Evolutionary conservation across 2,888 invertebrate genomes (phyloP), one percentile per base, ranked within the genome.

Genomic region (Lymantria dispar): DNA sequence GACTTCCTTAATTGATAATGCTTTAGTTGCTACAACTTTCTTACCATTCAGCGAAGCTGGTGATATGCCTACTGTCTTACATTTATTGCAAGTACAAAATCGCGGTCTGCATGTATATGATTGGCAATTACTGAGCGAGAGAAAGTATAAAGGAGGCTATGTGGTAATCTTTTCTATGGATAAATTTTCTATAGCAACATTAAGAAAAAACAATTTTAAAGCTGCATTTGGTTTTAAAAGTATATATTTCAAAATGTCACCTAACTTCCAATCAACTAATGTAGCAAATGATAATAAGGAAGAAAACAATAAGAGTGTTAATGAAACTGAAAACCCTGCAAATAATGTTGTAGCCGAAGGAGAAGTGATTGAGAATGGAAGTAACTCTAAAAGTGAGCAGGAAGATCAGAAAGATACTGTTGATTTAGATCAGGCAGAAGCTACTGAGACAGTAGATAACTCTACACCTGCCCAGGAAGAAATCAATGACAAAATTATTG

Each of bases 131-230:
- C 31, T 50, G 2, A 31, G 10, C 22, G 46, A 46, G 15, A 50
- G 8, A 43, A 40, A 50, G 30, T 50, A 31, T 46, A 37, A 46
- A 38, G 50, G 31, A 15, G 46, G 50, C n/a, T 45, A 8, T 36
- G 38, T 50, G 3, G 42, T 50, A 3, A 46, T 46, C 7, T 43
- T 50, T 12, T 30, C 46, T 7, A 46, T 50, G 31, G 46, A 50
- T 7, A 15, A 30, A 11, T 38, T 30, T 10, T 46, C 50, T 8
- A 30, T 50, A 14, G 15, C 36, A 14, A 14, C 45, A 7, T 12
- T 50, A 10, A 33, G 10, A 29, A 22, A 7, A 1, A 39, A 14
- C 11, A 37, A 50, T 13, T 50, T 42, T 9, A 54, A 41, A 42
- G 50, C 43, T 22, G 38, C 38, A 37, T 13, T 50, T 29, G 50